Evolutionary conservation across 2,888 invertebrate genomes (phyloP).

Genomic region (Dynastes hyllus): DNA sequence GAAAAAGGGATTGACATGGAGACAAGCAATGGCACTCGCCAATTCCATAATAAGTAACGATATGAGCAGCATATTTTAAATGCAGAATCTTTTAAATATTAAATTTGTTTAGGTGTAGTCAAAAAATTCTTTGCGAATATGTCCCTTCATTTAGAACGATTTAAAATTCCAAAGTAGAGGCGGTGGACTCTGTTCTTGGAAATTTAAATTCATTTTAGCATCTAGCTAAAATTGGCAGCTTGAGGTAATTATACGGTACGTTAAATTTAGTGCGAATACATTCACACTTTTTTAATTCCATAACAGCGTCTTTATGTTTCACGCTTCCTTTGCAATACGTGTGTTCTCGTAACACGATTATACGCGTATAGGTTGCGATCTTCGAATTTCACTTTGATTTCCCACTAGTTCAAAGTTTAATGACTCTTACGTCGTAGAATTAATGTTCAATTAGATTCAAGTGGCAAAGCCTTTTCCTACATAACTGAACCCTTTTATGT

Average conservation of each 20-base stretch:
- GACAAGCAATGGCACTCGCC: too few species aligned
- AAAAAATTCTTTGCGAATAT: too few species aligned
- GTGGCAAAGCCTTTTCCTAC: constrained; percentile 14
- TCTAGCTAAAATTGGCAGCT: neutral
- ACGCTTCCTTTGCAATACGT: neutral
- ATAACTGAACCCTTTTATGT: constrained; percentile 40
- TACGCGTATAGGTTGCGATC: neutral
- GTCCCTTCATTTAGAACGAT: too few species aligned
- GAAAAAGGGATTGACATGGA: too few species aligned
- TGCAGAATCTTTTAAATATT: too few species aligned
- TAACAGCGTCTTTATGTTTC: neutral
- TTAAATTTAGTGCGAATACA: neutral
- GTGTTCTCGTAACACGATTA: neutral
- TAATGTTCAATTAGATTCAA: constrained; percentile 7
- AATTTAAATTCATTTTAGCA: too few species aligned
- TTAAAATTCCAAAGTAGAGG: too few species aligned
- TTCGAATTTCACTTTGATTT: constrained; percentile 2
- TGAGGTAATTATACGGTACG: neutral
- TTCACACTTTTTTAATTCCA: neutral
- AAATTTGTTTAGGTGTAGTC: too few species aligned
- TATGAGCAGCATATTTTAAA: too few species aligned
- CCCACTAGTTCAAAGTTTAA: constrained; percentile 8
- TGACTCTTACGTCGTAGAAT: neutral
- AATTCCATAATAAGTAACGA: too few species aligned
- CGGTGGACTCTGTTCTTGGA: too few species aligned